phyloP scores from a whole-genome alignment of 2,888 invertebrate genomes.

The Lacanobia wlatinum region DNA sequence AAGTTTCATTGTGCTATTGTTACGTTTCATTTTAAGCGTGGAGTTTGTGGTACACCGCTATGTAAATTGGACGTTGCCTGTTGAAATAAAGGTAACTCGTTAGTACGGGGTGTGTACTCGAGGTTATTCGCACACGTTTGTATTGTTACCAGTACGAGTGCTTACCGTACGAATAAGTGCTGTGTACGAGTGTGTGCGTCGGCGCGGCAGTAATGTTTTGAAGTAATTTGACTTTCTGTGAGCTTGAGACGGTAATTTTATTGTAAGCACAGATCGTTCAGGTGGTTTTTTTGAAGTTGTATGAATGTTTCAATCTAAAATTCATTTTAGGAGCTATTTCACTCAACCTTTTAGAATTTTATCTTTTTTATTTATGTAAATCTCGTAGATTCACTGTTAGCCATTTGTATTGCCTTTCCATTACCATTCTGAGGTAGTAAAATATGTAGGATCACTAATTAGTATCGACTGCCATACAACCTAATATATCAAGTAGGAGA shows the following conservation, averaged over 20 bases:
- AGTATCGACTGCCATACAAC: not conserved
- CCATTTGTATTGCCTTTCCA: not conserved
- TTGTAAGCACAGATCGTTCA: slow-evolving; percentile 28
- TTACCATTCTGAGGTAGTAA: not conserved
- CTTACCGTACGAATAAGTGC: slow-evolving; percentile 48
- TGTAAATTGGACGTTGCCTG: slow-evolving; percentile 86
- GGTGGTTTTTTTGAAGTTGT: not conserved
- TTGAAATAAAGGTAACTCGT: slow-evolving; percentile 81
- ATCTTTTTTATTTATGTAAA: too few species aligned
- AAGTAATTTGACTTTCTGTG: slow-evolving; percentile 57
- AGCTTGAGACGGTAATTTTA: slow-evolving; percentile 50
- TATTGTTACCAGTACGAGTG: slow-evolving; percentile 67
- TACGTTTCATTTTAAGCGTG: slow-evolving; percentile 86
- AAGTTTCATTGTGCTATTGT: slow-evolving; percentile 89
- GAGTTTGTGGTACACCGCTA: slow-evolving; percentile 84
- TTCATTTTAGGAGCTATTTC: not conserved
- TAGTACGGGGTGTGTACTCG: slow-evolving; percentile 75
- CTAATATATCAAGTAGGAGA: not conserved
- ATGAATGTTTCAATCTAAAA: not conserved
- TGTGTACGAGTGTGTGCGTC: slow-evolving; percentile 49
- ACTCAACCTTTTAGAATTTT: too few species aligned
- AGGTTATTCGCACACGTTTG: slow-evolving; percentile 72
- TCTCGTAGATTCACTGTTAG: not conserved
- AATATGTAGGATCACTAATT: not conserved
- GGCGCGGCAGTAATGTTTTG: slow-evolving; percentile 54